Evolutionary conservation across 2,888 invertebrate genomes (phyloP), one percentile per base, ranked within the genome.

Genomic region (Mellilla xanthometata): DNA sequence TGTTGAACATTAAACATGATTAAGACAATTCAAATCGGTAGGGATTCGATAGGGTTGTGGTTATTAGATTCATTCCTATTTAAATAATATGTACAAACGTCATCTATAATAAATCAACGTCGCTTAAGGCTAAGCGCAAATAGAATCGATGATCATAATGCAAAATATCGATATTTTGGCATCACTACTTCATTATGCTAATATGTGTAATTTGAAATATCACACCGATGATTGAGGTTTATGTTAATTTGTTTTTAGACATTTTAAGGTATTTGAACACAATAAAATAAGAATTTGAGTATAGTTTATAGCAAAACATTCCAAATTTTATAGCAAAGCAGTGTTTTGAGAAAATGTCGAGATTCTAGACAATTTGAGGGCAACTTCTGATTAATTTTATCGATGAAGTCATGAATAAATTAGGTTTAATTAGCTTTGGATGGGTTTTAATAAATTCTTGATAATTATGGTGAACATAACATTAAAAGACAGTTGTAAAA

Each of bases 181-280:
- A 36, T 39, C 41, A 2, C 40, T 40, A 41, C 11, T 28, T 39
- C 33, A 42, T 48, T 48, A 48, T 48, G 38, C 38, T 36, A 42
- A 48, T 38, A 12, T 12, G 22, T 42, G 33, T 48, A 38, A 48
- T 48, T 48, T 48, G 41, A 48, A 48, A 48, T 48, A 42, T 48
- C 11, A 30, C 47, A 12, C 24, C 29, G 26, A 38, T 42, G 47
- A 42, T 48, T 48, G 47, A 54, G 29, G 28, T 26, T 32, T 45
- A 54, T 51, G 44, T 41, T 38, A 50, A 54, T 54, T 19, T 15
- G 36, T 27, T 36, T 31, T 26, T 22, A 36, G 11, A 10, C 11
- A 30, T 45, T 45, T 30, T 12, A 34, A 39, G 30, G 34, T 22
- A 39, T 39, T 35, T 35, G 30, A 28, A n/a, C 28, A 11, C 28